Conservation (phyloP, 64 coral and sea anemone species). For the Astreopora myriophthalma region DNA sequence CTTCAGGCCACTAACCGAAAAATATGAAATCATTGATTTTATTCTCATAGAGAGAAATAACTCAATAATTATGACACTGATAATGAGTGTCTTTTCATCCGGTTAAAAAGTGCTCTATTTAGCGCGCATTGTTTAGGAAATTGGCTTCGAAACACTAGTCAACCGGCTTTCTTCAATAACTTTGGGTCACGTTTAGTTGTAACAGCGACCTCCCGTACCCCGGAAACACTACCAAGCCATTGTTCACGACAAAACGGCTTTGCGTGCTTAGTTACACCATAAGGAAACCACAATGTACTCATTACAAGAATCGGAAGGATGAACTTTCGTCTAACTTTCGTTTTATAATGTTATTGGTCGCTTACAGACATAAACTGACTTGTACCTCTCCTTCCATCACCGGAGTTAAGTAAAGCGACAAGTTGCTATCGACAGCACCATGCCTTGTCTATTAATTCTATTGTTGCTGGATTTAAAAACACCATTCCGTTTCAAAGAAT, state of each 20-base stretch:
- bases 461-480: not conserved
- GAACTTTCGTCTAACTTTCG: too few relatives aligned
- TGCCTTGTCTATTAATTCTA: not conserved
- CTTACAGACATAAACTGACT: not conserved
- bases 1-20: too few relatives aligned
- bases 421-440: not conserved
- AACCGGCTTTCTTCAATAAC: not conserved
- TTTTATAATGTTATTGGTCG: too few relatives aligned
- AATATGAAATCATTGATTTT: too few relatives aligned
- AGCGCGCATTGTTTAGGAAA: not conserved
- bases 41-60: too few relatives aligned
- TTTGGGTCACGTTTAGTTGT: conserved; percentile 4
- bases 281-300: not conserved
- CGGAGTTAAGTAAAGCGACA: not conserved
- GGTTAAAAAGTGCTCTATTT: not conserved
- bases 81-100: not conserved
- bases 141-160: not conserved
- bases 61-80: not conserved
- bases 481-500: not conserved
- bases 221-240: conserved; percentile 5
- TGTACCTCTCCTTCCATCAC: not conserved
- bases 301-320: not conserved
- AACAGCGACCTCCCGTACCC: not conserved
- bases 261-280: not conserved
- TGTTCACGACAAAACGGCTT: not conserved